A percentile compares a stretch with the other conserved stretches of the same genome.
Evolutionary conservation across 92 coral and sea anemone genomes (phyloP).

Genomic region (Epizoanthus stellaris): DNA sequence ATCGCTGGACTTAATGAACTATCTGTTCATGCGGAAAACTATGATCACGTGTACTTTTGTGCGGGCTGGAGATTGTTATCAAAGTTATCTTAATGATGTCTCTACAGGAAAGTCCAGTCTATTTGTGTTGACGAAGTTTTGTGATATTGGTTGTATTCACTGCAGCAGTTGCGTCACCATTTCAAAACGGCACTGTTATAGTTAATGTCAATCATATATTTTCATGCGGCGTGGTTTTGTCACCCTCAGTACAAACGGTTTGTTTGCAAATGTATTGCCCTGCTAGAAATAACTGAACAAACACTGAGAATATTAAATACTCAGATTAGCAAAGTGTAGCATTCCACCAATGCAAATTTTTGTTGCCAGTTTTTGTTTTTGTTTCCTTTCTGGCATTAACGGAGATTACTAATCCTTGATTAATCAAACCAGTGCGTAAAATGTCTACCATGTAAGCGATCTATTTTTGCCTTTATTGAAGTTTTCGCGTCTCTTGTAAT

Average conservation of each 20-base stretch:
- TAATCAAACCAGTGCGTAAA: no score
- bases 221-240: neutral
- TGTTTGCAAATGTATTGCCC: no score
- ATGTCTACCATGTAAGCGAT: no score
- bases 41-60: slow-evolving; percentile 5
- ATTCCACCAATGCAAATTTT: neutral
- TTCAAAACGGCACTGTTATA: neutral
- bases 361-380: neutral
- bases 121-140: no score
- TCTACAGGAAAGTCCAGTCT: slow-evolving; percentile 4
- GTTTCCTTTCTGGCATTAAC: neutral
- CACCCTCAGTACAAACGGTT: no score
- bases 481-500: no score
- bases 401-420: no score
- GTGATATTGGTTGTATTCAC: neutral
- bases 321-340: neutral
- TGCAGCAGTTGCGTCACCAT: no score
- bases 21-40: slow-evolving; percentile 40
- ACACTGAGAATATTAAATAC: neutral
- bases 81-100: slow-evolving; percentile 24
- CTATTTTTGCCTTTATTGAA: no score
- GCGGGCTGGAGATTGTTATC: slow-evolving; percentile 15
- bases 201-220: neutral
- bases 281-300: neutral
- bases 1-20: slow-evolving; percentile 32